Percentiles rank a stretch among this genome's conserved stretches.
Evolutionary conservation across 2,797 vertebrate species (phyloP).

Genomic region (Myiotriccus ornatus): DNA sequence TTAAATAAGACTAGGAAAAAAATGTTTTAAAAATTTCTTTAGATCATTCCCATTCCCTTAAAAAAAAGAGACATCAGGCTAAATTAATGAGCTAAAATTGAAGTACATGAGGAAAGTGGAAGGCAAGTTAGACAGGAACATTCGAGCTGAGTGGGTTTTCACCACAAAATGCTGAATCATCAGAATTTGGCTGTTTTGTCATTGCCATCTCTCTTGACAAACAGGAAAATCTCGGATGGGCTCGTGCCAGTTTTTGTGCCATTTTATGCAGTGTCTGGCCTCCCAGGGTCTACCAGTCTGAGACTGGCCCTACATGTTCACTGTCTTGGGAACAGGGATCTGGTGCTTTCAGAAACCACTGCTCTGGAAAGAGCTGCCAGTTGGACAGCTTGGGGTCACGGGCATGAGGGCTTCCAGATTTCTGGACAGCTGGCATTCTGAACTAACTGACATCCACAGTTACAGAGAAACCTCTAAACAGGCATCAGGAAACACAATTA

Average conservation of each 20-base stretch:
- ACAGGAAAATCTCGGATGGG: background rate
- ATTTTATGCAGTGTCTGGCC: fast-evolving
- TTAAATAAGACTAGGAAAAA: background rate
- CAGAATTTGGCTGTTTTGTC: background rate
- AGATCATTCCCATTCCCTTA: background rate
- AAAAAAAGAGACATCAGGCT: background rate
- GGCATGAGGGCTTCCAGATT: background rate
- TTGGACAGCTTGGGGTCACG: background rate
- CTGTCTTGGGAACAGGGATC: background rate
- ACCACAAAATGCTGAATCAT: background rate
- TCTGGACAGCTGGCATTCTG: constrained; percentile 19
- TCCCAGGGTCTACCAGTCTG: background rate
- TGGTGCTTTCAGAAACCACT: background rate
- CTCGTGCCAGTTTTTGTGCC: background rate
- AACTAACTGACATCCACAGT: background rate
- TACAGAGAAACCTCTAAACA: background rate
- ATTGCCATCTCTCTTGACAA: background rate
- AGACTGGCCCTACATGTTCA: background rate
- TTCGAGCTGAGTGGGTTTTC: background rate
- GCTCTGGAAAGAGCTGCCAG: background rate
- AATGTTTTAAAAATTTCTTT: background rate
- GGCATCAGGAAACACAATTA: background rate
- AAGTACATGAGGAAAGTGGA: background rate
- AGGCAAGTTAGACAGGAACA: background rate
- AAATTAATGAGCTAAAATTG: background rate